phyloP scores from a whole-genome alignment of 1,140 invertebrate species.

The Aethina tumida region DNA sequence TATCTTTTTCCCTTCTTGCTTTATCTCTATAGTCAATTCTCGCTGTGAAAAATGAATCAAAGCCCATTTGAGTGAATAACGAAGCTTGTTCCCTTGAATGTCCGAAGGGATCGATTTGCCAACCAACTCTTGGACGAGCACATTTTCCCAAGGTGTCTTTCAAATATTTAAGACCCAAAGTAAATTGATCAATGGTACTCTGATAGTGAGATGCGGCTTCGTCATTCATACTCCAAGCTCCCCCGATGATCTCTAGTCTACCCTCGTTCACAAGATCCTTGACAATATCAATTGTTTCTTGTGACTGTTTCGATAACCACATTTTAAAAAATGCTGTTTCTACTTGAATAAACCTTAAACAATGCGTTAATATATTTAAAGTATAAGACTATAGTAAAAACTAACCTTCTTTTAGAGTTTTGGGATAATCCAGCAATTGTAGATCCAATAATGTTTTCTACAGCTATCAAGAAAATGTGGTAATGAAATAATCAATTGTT shows the following conservation, averaged over 20 bases:
- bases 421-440: too few species aligned
- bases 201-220: slow-evolving; percentile 71
- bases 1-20: slow-evolving; percentile 44
- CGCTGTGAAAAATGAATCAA: slow-evolving; percentile 63
- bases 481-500: too few species aligned
- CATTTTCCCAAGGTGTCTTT: slow-evolving; percentile 52
- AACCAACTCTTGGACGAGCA: slow-evolving; percentile 53
- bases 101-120: slow-evolving; percentile 70
- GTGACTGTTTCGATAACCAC: slow-evolving; percentile 57
- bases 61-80: slow-evolving; percentile 56
- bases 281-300: slow-evolving; percentile 37
- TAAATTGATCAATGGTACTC: slow-evolving; percentile 76
- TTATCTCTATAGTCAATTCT: slow-evolving; percentile 69
- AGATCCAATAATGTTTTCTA: too few species aligned
- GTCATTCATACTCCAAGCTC: slow-evolving; percentile 71
- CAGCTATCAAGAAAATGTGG: too few species aligned
- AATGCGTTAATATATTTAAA: too few species aligned
- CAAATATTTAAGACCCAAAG: slow-evolving; percentile 44
- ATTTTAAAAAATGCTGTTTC: slow-evolving; percentile 43
- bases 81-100: slow-evolving; percentile 60
- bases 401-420: too few species aligned
- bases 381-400: too few species aligned
- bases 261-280: slow-evolving; percentile 42
- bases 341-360: slow-evolving; percentile 33
- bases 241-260: slow-evolving; percentile 63